phyloP scores from a whole-genome alignment of 2,888 invertebrate genomes.

The Psylliodes chrysocephalus region DNA sequence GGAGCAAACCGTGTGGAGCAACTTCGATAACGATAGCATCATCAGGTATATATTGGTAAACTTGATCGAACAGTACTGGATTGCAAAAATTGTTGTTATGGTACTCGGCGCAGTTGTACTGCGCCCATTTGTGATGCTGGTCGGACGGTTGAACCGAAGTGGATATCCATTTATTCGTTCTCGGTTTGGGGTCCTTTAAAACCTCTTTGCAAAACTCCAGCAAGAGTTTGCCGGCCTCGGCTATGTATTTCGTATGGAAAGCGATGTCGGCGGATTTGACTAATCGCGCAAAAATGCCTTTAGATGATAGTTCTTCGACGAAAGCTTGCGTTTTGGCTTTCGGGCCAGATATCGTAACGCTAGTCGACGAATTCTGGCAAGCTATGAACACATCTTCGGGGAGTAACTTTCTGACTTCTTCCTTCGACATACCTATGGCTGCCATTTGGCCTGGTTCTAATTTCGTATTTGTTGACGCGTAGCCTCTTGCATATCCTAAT shows the following conservation, averaged over 20 bases:
- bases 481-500: constrained; percentile 70
- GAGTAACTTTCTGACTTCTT: constrained; percentile 66
- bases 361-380: constrained; percentile 87
- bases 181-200: constrained; percentile 72
- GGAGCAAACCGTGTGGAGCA: constrained; percentile 86
- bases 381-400: constrained; percentile 85
- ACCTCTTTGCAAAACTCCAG: constrained; percentile 72
- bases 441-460: constrained; percentile 64
- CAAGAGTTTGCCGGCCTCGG: constrained; percentile 70
- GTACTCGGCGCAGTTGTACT: constrained; percentile 81
- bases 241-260: constrained; percentile 84
- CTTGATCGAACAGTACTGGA: constrained; percentile 77
- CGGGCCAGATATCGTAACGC: constrained; percentile 92
- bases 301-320: constrained; percentile 72
- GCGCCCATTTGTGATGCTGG: constrained; percentile 76
- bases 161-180: constrained; percentile 85
- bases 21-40: constrained; percentile 86
- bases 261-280: constrained; percentile 85
- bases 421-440: constrained; percentile 71
- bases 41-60: constrained; percentile 78
- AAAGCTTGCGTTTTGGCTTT: constrained; percentile 74
- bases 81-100: constrained; percentile 86
- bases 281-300: constrained; percentile 79
- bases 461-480: constrained; percentile 60
- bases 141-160: constrained; percentile 70